Evolutionary conservation across 2,797 vertebrate genomes (phyloP).

Genomic region (Macrochelys suwanniensis): DNA sequence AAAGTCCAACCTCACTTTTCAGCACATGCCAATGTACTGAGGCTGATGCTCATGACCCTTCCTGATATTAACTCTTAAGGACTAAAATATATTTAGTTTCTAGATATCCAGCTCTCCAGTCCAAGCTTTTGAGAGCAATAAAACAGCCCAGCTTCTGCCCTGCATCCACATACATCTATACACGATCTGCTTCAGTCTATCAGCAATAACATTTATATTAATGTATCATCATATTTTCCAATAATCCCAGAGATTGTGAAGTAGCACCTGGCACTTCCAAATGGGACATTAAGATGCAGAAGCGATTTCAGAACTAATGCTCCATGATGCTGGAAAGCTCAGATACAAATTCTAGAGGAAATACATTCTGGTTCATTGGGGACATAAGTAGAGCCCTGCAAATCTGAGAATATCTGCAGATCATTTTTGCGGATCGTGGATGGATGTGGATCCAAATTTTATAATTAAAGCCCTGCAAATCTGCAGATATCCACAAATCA

Average conservation of each 20-base stretch:
- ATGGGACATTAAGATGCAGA: fast-evolving
- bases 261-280: fast-evolving
- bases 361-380: fast-evolving
- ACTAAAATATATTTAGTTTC: background rate
- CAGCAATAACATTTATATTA: fast-evolving
- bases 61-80: constrained; percentile 10
- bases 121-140: background rate
- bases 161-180: background rate
- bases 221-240: fast-evolving
- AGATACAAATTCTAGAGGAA: fast-evolving
- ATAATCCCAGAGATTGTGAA: fast-evolving
- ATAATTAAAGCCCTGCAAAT: too few species aligned
- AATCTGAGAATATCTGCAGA: too few species aligned
- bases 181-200: background rate
- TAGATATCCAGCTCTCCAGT: background rate
- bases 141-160: fast-evolving
- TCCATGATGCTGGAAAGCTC: fast-evolving
- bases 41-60: background rate
- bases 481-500: too few species aligned
- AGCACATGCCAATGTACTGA: background rate
- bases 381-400: fast-evolving
- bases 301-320: background rate
- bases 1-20: constrained; percentile 21
- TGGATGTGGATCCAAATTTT: too few species aligned
- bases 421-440: too few species aligned